phyloP scores from a whole-genome alignment of 2,888 invertebrate species.

The Lysandra bellargus region DNA sequence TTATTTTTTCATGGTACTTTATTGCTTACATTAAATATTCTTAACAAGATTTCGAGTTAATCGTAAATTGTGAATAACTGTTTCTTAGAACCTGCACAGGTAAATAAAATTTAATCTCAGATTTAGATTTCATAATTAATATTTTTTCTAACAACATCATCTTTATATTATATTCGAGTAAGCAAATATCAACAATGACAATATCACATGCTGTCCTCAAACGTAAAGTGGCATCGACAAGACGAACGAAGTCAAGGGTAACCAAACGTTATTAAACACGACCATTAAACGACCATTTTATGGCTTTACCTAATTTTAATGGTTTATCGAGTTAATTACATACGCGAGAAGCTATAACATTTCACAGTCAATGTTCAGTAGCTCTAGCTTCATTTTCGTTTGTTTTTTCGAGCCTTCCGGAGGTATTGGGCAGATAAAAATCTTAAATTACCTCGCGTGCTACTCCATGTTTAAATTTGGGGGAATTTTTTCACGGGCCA shows the following conservation, averaged over 20 bases:
- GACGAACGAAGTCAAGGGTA: constrained; percentile 10
- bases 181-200: constrained; percentile 1
- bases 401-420: constrained; percentile 24
- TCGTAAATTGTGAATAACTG: constrained; percentile 12
- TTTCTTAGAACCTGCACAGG: background rate
- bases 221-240: background rate
- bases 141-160: background rate
- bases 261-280: constrained; percentile 6
- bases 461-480: constrained; percentile 40
- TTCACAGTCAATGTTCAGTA: constrained; percentile 4
- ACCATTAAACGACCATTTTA: constrained; percentile 15
- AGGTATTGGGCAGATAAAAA: constrained; percentile 68
- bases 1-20: background rate
- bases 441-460: constrained; percentile 48
- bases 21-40: background rate
- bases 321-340: constrained; percentile 9
- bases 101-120: background rate
- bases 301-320: constrained; percentile 14
- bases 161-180: background rate
- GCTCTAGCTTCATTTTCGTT: constrained; percentile 3
- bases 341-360: background rate
- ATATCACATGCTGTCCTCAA: background rate
- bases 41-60: constrained; percentile 1
- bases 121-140: background rate
- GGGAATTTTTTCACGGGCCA: constrained; percentile 38